Percentiles rank a stretch among this genome's conserved stretches.
phyloP scores from a whole-genome alignment of 2,888 invertebrate genomes.

The Azorinus chamasolen region DNA sequence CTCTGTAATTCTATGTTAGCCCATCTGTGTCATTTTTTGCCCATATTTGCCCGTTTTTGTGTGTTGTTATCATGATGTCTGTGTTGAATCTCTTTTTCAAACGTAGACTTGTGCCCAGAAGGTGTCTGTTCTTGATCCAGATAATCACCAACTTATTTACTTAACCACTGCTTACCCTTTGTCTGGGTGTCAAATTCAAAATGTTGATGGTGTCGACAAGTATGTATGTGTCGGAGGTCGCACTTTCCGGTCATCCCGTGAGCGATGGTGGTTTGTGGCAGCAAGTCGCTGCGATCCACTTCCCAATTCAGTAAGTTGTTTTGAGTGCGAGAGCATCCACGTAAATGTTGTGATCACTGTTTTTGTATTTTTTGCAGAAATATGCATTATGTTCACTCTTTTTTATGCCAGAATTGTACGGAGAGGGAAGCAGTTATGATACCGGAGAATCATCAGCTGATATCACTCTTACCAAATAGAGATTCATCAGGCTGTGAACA shows the following conservation, averaged over 20 bases:
- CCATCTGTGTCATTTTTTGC: too few relatives aligned
- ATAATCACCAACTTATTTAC: constrained; percentile 93
- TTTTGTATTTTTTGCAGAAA: too few relatives aligned
- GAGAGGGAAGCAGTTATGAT: constrained; percentile 91
- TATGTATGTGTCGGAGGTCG: constrained; percentile 85
- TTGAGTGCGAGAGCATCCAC: too few relatives aligned
- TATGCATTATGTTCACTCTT: background rate
- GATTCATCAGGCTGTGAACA: constrained; percentile 71
- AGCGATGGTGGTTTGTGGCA: constrained; percentile 98
- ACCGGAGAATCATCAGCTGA: constrained; percentile 92
- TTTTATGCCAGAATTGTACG: constrained; percentile 90
- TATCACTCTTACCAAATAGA: constrained; percentile 89
- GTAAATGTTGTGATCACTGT: too few relatives aligned
- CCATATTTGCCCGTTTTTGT: too few relatives aligned
- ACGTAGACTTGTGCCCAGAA: constrained; percentile 92
- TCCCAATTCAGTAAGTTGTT: constrained; percentile 8
- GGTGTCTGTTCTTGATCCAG: constrained; percentile 90
- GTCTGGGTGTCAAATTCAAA: constrained; percentile 76
- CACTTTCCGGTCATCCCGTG: constrained; percentile 92
- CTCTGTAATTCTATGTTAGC: too few relatives aligned
- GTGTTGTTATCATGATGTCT: too few relatives aligned
- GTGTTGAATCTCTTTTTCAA: too few relatives aligned
- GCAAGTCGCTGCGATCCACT: constrained; percentile 90
- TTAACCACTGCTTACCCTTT: constrained; percentile 87
- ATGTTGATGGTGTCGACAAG: constrained; percentile 59